Percentiles rank a stretch among this genome's conserved stretches.
phyloP scores from a whole-genome alignment of 1,140 invertebrate genomes.

The Sycophaga agraensis region DNA sequence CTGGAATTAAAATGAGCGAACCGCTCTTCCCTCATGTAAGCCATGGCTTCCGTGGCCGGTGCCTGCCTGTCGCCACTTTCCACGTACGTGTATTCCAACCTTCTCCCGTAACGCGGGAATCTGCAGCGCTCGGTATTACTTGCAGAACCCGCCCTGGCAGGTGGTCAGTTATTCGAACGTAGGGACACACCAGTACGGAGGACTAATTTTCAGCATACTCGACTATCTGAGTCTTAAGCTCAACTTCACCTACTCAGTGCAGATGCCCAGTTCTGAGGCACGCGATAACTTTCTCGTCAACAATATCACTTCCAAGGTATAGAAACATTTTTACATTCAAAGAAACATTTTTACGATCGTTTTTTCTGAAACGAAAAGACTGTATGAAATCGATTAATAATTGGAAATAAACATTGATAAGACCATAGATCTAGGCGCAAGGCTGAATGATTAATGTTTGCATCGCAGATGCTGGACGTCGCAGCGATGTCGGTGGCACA shows the following conservation, averaged over 20 bases:
- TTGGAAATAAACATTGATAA: no score
- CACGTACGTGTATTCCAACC: constrained; percentile 58
- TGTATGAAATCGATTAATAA: no score
- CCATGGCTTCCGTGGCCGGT: constrained; percentile 76
- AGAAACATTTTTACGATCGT: no score
- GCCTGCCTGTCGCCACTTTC: constrained; percentile 67
- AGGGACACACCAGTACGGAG: constrained; percentile 63
- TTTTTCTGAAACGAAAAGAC: no score
- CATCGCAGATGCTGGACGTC: neutral
- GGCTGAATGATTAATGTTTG: no score
- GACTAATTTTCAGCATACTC: constrained; percentile 79
- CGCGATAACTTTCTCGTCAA: no score
- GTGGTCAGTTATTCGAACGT: constrained; percentile 63
- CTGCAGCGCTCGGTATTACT: no score
- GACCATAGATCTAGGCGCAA: no score
- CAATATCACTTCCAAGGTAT: neutral
- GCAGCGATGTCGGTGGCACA: constrained; percentile 19
- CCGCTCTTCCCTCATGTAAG: constrained; percentile 76
- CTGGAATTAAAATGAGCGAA: constrained; percentile 68
- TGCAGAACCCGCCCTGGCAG: constrained; percentile 84
- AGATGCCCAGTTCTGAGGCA: constrained; percentile 7
- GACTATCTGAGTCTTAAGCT: constrained; percentile 73
- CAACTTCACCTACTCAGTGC: constrained; percentile 75
- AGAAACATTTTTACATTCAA: no score
- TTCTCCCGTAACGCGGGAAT: no score